Base-by-base conservation (phyloP, 2,797 vertebrate genomes). In the Leuciscus waleckii region DNA sequence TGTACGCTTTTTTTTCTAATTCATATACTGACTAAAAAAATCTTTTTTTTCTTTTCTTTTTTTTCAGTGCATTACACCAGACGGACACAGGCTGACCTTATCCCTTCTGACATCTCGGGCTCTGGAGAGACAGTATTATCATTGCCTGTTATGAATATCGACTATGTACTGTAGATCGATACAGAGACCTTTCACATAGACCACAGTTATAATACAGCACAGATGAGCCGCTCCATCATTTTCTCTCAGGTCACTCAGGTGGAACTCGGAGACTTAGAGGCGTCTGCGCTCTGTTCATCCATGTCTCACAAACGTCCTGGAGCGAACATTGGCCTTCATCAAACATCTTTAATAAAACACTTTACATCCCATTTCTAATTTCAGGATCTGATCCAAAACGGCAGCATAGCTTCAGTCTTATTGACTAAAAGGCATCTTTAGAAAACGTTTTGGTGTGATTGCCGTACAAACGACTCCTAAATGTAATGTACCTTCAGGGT, bases 181-280 rank as follows among this genome's bases (percentile, higher is more conserved):
- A 83, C 79, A 65, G 65, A 86, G 76, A 90, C 82, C 84, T 89
- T 90, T 87, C 74, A 74, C 76, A 87, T 82, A 71, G 29, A 43
- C 75, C 46, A 26, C 49, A 71, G 84, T 49, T 68, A 82, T 79
- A 80, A 82, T 79, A 73, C 58, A 71, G 73, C 65, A 54, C 56
- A 71, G 46, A 86, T 86, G 73, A 73, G 51, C 51, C 73, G 58
- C 49, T 87, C 49, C 67, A 89, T 84, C 81, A 86, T 74, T 56
- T 74, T 69, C 81, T 75, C 37, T 17, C 19, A 35, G 83, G 74
- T 67, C 73, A 68, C 23, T 68, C 26, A 73, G 54, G 58, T 73
- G 54, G 19, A 87, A 65, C 13, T 51, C 41, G 0, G 39, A 82
- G 75, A 79, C 79, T 85, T 17, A 51, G n/a, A 78, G 71, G 67